Evolutionary conservation across 2,888 invertebrate genomes (phyloP).

Genomic region (Vanessa cardui): DNA sequence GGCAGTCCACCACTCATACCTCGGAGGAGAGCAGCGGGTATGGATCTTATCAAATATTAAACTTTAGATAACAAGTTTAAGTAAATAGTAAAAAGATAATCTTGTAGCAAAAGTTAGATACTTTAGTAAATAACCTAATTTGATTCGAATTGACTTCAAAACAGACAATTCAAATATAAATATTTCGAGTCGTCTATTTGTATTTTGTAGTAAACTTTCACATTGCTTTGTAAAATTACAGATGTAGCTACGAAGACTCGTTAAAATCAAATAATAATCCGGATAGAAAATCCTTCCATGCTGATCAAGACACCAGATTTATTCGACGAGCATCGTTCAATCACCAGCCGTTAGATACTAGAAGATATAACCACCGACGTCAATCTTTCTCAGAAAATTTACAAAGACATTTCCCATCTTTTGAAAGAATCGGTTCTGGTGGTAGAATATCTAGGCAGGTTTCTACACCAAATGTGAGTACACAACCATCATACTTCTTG

Average conservation of each 20-base stretch:
- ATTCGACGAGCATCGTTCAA: slow-evolving; percentile 69
- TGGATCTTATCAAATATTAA: slow-evolving; percentile 36
- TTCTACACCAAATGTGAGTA: slow-evolving; percentile 69
- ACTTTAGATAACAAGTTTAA: not conserved
- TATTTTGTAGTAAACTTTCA: not conserved
- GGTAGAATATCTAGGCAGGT: slow-evolving; percentile 62
- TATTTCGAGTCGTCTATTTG: not conserved
- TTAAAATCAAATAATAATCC: slow-evolving; percentile 85
- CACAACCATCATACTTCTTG: slow-evolving; percentile 64
- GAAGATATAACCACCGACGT: slow-evolving; percentile 61
- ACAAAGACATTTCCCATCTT: slow-evolving; percentile 66
- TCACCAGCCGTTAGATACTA: slow-evolving; percentile 64
- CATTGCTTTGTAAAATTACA: slow-evolving; percentile 47
- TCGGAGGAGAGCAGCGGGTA: slow-evolving; percentile 89
- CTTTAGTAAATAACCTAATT: too few species aligned
- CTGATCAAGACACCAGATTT: slow-evolving; percentile 59
- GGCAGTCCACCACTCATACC: slow-evolving; percentile 85
- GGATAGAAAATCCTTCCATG: slow-evolving; percentile 57
- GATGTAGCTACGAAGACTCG: slow-evolving; percentile 92
- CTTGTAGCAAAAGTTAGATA: too few species aligned
- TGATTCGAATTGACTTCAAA: too few species aligned
- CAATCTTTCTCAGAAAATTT: slow-evolving; percentile 77
- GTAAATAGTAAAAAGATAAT: too few species aligned
- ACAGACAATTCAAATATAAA: too few species aligned
- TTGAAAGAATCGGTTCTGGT: slow-evolving; percentile 60